phyloP scores from a whole-genome alignment of 2,888 invertebrate genomes.

The Eupithecia tripunctaria region DNA sequence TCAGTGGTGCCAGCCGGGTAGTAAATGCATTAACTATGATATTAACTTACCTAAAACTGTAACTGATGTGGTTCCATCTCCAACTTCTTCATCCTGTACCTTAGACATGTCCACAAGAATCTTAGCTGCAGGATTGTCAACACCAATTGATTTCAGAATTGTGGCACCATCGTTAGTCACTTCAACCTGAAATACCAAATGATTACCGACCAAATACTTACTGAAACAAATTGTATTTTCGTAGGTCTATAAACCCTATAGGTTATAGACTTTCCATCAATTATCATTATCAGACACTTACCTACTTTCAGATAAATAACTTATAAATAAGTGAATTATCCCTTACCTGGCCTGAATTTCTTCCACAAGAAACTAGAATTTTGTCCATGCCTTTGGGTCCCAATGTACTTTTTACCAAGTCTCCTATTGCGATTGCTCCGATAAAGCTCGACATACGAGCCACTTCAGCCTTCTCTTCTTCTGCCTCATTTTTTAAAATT shows the following conservation, averaged over 20 bases:
- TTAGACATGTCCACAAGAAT: constrained; percentile 99
- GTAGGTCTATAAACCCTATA: not conserved
- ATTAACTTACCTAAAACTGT: constrained; percentile 89
- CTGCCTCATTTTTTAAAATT: constrained; percentile 97
- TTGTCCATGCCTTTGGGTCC: constrained; percentile 99
- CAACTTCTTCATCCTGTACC: constrained; percentile 99
- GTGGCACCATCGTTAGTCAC: constrained; percentile 99
- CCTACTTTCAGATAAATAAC: not conserved
- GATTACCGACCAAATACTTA: not conserved
- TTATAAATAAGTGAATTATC: not conserved
- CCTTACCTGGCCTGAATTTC: constrained; percentile 88
- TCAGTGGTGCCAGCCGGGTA: no score
- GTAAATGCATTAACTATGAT: no score
- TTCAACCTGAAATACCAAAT: constrained; percentile 87
- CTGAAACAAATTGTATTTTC: not conserved
- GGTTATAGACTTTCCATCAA: not conserved
- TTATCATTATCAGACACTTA: not conserved
- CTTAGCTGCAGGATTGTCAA: constrained; percentile 99
- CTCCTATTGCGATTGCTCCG: constrained; percentile 99
- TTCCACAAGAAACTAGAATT: constrained; percentile 91
- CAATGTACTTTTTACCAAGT: constrained; percentile 98
- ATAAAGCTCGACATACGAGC: constrained; percentile 99
- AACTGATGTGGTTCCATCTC: constrained; percentile 99
- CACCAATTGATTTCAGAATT: constrained; percentile 97
- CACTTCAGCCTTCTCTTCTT: constrained; percentile 98